Evolutionary conservation across 2,797 vertebrate species (phyloP).

Genomic region (Tinamus major): DNA sequence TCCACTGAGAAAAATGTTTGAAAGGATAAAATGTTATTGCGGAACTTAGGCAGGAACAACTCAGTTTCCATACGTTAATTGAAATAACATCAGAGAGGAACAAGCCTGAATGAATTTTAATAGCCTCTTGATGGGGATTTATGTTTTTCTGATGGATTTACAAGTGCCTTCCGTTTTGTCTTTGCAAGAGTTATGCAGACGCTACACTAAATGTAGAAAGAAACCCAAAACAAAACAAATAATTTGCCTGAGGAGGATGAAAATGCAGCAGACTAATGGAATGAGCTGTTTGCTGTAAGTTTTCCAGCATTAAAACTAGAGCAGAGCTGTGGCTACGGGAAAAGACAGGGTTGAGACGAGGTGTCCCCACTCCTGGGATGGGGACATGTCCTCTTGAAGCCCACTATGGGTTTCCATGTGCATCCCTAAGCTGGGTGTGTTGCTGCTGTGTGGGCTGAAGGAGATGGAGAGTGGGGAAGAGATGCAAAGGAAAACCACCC

Average conservation of each 20-base stretch:
- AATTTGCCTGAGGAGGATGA: background rate
- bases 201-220: background rate
- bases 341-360: background rate
- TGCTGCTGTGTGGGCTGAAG: too few relatives aligned
- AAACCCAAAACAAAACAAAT: fast-evolving
- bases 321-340: background rate
- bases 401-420: too few relatives aligned
- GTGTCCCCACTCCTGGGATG: too few relatives aligned
- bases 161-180: background rate
- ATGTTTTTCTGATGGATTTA: background rate
- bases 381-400: too few relatives aligned
- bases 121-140: background rate
- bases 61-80: background rate
- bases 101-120: slow-evolving; percentile 8
- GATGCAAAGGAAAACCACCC: background rate
- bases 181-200: background rate
- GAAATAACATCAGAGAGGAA: background rate
- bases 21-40: background rate
- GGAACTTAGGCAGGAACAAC: background rate
- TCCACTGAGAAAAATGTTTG: slow-evolving; percentile 1
- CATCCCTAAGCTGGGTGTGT: too few relatives aligned
- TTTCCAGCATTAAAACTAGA: background rate
- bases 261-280: background rate
- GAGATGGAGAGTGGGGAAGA: background rate
- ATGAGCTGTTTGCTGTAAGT: background rate